A percentile compares a stretch with the other conserved stretches of the same genome.
These are phyloP conservation scores for Mechanitis messenoides DNA, from an alignment of 2,888 invertebrate genomes.

Conservation along the genomic window DNA sequence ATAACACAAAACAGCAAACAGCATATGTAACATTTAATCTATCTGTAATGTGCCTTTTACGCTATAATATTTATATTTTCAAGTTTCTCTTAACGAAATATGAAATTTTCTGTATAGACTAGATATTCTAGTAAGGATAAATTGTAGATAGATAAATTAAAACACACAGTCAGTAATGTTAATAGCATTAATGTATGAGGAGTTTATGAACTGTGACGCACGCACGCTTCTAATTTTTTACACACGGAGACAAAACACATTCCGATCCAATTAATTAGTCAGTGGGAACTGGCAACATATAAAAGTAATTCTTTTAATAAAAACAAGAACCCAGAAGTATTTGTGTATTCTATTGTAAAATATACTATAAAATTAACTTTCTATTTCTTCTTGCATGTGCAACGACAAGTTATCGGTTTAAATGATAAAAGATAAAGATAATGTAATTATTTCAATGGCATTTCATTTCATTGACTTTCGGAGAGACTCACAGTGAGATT, in stretches of 20 bases:
- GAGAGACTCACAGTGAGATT: too few species aligned
- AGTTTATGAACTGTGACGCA: slow-evolving; percentile 1
- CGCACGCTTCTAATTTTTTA: neutral
- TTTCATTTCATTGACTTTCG: too few species aligned
- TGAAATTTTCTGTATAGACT: too few species aligned
- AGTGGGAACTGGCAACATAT: neutral
- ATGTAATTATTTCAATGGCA: too few species aligned
- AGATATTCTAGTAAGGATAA: too few species aligned
- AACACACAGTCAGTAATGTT: neutral
- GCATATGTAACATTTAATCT: too few species aligned
- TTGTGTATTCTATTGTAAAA: neutral
- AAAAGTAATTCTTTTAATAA: neutral
- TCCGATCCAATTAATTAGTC: neutral
- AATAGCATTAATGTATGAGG: neutral
- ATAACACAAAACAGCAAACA: too few species aligned
- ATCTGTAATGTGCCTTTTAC: too few species aligned
- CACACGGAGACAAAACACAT: neutral
- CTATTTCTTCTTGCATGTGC: neutral
- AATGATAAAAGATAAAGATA: too few species aligned
- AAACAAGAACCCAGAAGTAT: neutral
- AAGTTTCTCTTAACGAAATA: too few species aligned
- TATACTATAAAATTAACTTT: neutral
- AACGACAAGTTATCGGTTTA: too few species aligned
- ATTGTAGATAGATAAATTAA: neutral
- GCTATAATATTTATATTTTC: too few species aligned